phyloP scores from a whole-genome alignment of 2,797 vertebrate species.

The Mareca strepera region DNA sequence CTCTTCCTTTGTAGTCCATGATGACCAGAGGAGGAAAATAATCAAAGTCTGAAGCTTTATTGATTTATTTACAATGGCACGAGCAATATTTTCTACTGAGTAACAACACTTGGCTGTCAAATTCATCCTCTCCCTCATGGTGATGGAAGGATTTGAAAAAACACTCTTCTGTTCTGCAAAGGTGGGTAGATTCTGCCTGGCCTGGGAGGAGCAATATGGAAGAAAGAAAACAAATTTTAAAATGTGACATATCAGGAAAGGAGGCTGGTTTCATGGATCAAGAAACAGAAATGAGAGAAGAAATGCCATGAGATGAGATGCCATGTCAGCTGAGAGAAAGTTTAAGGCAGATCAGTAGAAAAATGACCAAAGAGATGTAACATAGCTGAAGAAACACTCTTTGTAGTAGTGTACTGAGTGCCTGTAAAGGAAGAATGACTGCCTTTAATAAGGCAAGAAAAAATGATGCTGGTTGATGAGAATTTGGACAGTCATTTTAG shows the following conservation, averaged over 20 bases:
- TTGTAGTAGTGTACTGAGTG: background rate
- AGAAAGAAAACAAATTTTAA: background rate
- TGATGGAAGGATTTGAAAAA: background rate
- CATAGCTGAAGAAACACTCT: background rate
- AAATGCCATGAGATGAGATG: background rate
- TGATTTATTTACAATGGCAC: background rate
- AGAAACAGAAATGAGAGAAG: background rate
- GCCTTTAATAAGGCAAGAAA: background rate
- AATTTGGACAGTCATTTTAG: background rate
- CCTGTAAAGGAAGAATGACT: background rate
- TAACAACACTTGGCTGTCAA: background rate
- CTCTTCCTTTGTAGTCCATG: background rate
- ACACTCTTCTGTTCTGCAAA: background rate
- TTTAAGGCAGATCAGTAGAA: background rate
- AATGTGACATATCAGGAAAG: background rate
- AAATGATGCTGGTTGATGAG: background rate
- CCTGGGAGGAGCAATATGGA: rapidly evolving
- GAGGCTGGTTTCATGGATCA: background rate
- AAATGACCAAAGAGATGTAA: background rate
- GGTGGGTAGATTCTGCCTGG: background rate
- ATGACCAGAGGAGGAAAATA: background rate
- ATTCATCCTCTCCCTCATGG: background rate
- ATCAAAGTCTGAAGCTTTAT: background rate
- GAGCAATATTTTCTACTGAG: background rate
- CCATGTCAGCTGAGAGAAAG: background rate